phyloP scores from a whole-genome alignment of 2,113 vertebrate genomes.

The Phyllopteryx taeniolatus region DNA sequence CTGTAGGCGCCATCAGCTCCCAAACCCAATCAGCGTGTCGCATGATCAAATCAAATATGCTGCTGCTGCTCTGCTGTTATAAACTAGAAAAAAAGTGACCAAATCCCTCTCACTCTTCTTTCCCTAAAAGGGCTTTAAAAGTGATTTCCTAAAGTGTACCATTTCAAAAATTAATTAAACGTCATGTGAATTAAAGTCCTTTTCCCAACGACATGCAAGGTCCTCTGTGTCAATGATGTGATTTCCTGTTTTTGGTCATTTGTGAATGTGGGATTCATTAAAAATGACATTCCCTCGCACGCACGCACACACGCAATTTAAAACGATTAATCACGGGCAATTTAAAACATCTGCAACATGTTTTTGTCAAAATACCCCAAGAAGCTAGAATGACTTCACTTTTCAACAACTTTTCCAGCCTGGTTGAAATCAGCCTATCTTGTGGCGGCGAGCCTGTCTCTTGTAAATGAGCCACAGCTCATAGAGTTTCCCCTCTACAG shows the following conservation, averaged over 20 bases:
- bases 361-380: too few relatives aligned
- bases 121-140: conserved; percentile 40
- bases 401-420: too few relatives aligned
- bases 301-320: too few relatives aligned
- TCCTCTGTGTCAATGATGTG: conserved; percentile 1
- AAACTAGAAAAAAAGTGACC: conserved; percentile 16
- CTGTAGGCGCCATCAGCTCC: conserved; percentile 50
- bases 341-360: too few relatives aligned
- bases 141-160: conserved; percentile 52
- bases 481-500: too few relatives aligned
- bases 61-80: conserved; percentile 4
- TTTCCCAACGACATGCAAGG: conserved; percentile 15
- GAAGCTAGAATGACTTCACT: too few relatives aligned
- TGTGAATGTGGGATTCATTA: background rate
- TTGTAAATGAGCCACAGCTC: too few relatives aligned
- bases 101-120: conserved; percentile 30
- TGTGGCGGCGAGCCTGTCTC: too few relatives aligned
- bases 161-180: conserved; percentile 44
- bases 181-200: conserved; percentile 8
- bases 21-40: conserved; percentile 65
- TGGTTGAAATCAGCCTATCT: too few relatives aligned
- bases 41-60: conserved; percentile 57
- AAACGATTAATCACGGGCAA: too few relatives aligned
- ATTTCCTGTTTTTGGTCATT: background rate
- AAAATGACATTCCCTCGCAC: too few relatives aligned